Conservation (phyloP, 2,888 invertebrate species). For the Nemapogon koenigi region DNA sequence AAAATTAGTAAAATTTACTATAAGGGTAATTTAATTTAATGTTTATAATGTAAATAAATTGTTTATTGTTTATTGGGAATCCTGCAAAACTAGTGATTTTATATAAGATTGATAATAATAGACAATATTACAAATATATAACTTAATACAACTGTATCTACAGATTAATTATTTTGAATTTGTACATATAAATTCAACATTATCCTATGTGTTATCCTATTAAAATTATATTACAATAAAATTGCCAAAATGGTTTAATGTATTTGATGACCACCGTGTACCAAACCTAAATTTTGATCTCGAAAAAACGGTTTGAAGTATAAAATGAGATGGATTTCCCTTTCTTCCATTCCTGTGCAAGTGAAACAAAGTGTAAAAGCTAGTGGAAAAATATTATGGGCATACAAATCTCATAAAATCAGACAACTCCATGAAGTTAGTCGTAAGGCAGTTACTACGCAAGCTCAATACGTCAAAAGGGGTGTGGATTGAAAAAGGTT, state of each 20-base stretch:
- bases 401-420: no score
- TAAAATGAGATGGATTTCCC: no score
- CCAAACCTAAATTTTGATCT: not conserved
- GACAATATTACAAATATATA: not conserved
- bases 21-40: no score
- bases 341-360: no score
- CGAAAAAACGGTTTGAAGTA: no score
- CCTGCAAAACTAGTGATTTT: slow-evolving; percentile 40
- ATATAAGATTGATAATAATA: slow-evolving; percentile 14
- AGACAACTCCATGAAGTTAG: slow-evolving; percentile 1
- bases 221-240: not conserved
- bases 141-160: not conserved
- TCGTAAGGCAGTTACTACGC: slow-evolving; percentile 5
- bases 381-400: no score
- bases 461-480: slow-evolving; percentile 14
- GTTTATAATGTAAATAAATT: no score
- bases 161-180: not conserved
- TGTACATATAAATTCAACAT: not conserved
- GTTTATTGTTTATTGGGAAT: slow-evolving; percentile 26
- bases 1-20: no score
- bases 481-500: slow-evolving; percentile 38
- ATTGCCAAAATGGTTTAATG: not conserved
- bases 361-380: no score
- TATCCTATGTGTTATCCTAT: not conserved
- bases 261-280: not conserved